Percentiles rank a stretch among this genome's conserved stretches.
Conservation (phyloP, 2,797 vertebrate genomes). For the Fringilla coelebs region DNA sequence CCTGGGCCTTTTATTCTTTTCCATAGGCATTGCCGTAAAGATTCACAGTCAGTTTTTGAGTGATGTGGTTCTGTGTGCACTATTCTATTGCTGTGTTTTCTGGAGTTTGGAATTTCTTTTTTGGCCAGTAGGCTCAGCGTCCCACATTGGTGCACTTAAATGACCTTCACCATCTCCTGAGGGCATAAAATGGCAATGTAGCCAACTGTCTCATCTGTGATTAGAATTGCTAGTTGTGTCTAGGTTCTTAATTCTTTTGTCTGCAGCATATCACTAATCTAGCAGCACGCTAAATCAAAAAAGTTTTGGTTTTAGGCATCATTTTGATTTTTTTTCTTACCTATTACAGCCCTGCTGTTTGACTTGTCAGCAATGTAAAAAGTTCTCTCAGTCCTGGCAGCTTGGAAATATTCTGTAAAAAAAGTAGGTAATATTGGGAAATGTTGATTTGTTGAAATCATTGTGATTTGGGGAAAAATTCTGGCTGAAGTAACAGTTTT, state of each 20-base stretch:
- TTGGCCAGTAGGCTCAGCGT: conserved; percentile 1
- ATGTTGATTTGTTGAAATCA: background rate
- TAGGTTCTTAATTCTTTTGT: conserved; percentile 2
- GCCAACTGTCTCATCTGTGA: conserved; percentile 21
- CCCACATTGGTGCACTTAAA: conserved; percentile 32
- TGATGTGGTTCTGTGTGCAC: conserved; percentile 41
- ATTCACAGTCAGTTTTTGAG: background rate
- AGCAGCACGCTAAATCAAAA: background rate
- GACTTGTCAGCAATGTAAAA: background rate
- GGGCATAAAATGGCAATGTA: conserved; percentile 27
- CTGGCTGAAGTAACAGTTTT: background rate
- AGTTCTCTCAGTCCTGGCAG: background rate
- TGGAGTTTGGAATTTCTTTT: background rate
- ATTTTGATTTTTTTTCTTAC: background rate
- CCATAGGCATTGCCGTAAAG: background rate
- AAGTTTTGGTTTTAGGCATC: background rate
- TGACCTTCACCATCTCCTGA: conserved; percentile 16
- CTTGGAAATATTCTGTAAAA: background rate
- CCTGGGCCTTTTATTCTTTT: conserved; percentile 25
- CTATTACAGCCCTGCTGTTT: background rate
- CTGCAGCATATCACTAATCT: background rate
- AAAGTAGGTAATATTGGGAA: background rate
- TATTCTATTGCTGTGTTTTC: background rate
- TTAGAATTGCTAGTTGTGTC: background rate
- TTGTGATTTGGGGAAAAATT: background rate